A percentile compares a stretch with the other conserved stretches of the same genome.
These are phyloP conservation scores for Drosophila monieri DNA, from an alignment of 2,888 invertebrate species.

Conservation along the genomic window DNA sequence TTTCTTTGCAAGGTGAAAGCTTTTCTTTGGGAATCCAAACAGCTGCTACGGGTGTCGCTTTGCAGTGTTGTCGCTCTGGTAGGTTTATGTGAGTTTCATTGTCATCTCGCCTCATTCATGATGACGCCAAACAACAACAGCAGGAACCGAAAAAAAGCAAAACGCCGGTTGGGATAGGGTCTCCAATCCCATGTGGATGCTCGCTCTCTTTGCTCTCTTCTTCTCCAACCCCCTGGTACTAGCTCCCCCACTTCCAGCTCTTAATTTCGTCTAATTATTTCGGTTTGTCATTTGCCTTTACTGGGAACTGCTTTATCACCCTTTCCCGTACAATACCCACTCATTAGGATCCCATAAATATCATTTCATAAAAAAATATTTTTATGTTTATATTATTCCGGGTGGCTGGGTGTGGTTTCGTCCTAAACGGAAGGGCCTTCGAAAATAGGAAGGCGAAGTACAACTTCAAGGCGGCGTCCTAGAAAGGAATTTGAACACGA, in stretches of 20 bases:
- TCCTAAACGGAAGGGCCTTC: conserved; percentile 8
- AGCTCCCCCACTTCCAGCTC: conserved; percentile 4
- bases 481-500: conserved; percentile 18
- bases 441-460: background rate
- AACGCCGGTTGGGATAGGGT: conserved; percentile 82
- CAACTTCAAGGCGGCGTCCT: conserved; percentile 18
- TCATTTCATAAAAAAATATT: conserved; percentile 1
- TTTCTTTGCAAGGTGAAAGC: conserved; percentile 68
- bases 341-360: conserved; percentile 5
- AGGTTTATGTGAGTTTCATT: conserved; percentile 66
- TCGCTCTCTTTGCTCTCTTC: conserved; percentile 3
- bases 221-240: conserved; percentile 4
- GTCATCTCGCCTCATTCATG: conserved; percentile 74
- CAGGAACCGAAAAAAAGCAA: conserved; percentile 21
- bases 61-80: conserved; percentile 58
- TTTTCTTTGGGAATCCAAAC: conserved; percentile 74
- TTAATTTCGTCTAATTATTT: conserved; percentile 51
- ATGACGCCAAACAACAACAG: conserved; percentile 52
- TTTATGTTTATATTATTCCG: background rate
- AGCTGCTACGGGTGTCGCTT: conserved; percentile 65
- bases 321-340: conserved; percentile 11
- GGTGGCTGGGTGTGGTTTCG: background rate
- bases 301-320: conserved; percentile 23
- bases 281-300: conserved; percentile 17
- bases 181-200: conserved; percentile 51